phyloP scores from a whole-genome alignment of 2,113 vertebrate genomes.

The Ascaphus truei region DNA sequence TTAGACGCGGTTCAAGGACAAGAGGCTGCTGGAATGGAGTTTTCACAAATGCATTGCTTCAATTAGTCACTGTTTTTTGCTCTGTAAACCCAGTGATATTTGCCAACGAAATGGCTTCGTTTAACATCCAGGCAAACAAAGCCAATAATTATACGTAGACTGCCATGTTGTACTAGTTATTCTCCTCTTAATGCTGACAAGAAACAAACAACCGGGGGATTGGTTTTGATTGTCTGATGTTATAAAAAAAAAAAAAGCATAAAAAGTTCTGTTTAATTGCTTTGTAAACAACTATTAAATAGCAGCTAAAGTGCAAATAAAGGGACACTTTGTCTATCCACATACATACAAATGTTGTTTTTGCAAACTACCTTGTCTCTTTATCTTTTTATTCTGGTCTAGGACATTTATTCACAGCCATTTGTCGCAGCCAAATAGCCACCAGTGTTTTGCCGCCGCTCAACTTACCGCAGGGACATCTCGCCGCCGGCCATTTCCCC shows the following conservation, averaged over 20 bases:
- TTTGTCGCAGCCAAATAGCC: too few species aligned
- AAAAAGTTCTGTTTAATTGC: neutral
- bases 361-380: too few species aligned
- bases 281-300: too few species aligned
- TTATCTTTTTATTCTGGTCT: too few species aligned
- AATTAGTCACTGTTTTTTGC: constrained; percentile 18
- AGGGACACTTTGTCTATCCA: too few species aligned
- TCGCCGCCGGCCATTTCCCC: too few species aligned
- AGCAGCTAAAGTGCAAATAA: too few species aligned
- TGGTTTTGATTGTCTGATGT: too few species aligned
- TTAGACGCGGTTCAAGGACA: constrained; percentile 3
- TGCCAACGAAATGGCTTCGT: neutral
- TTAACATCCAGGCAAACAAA: constrained; percentile 14
- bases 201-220: neutral
- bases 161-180: neutral
- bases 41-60: neutral
- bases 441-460: too few species aligned
- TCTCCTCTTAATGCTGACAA: neutral
- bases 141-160: neutral
- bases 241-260: neutral
- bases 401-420: too few species aligned
- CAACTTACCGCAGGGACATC: too few species aligned
- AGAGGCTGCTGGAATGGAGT: neutral
- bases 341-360: too few species aligned
- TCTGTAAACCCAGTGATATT: neutral